These are phyloP conservation scores for Ochropleura plecta DNA, from an alignment of 2,888 invertebrate species.

Conservation along the genomic window DNA sequence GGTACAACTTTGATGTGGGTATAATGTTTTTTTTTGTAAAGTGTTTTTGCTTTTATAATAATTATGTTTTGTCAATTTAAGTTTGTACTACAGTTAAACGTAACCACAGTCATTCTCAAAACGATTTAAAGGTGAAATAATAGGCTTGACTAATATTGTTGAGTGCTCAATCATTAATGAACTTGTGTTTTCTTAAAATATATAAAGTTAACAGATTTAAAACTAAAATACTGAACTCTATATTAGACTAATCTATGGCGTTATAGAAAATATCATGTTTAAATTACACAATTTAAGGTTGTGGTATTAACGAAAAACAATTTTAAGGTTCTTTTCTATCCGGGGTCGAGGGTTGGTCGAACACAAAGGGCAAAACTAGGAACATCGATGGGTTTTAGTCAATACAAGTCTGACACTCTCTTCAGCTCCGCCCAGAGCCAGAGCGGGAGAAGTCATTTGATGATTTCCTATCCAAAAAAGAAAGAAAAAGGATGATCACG, in stretches of 20 bases:
- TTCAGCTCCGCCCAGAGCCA: too few species aligned
- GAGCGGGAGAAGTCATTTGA: too few species aligned
- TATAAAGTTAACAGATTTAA: neutral
- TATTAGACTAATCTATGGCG: neutral
- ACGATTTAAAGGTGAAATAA: neutral
- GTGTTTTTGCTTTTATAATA: conserved; percentile 6
- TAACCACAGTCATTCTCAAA: neutral
- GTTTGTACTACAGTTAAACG: neutral
- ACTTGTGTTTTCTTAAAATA: neutral
- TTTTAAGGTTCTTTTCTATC: neutral
- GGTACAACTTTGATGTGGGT: conserved; percentile 9
- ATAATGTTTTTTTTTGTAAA: neutral
- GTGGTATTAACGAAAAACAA: neutral
- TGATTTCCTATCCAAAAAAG: too few species aligned
- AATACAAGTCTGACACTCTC: too few species aligned
- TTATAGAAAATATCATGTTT: neutral
- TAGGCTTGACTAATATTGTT: neutral
- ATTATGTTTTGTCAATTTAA: neutral
- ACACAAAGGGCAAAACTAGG: too few species aligned
- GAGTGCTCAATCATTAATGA: neutral
- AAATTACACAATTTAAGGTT: too few species aligned
- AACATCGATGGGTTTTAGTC: too few species aligned
- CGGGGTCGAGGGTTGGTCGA: too few species aligned
- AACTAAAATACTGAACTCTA: neutral
- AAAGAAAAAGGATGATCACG: neutral